Evolutionary conservation across 2,888 invertebrate genomes (phyloP).

Genomic region (Callosobruchus maculatus): DNA sequence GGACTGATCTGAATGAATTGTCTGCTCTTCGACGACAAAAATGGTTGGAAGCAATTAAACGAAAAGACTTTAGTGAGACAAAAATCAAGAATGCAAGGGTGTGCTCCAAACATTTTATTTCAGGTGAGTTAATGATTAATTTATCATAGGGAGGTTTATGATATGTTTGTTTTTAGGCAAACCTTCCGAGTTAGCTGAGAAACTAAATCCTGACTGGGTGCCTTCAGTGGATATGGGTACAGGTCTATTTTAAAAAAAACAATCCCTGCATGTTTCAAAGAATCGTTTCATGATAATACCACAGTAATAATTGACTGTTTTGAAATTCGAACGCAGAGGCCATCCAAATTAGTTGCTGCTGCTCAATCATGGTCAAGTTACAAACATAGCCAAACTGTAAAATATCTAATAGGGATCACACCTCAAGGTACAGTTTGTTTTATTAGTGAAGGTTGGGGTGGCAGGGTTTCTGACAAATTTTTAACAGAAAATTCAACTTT

Average conservation of each 20-base stretch:
- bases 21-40: conserved; percentile 1
- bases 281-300: conserved; percentile 16
- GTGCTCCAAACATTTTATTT: conserved; percentile 4
- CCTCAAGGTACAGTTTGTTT: neutral
- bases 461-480: neutral
- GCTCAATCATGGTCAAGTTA: conserved; percentile 14
- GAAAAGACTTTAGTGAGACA: neutral
- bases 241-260: conserved; percentile 3
- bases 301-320: conserved; percentile 19
- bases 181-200: no score
- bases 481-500: neutral
- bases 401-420: neutral
- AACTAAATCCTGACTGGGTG: no score
- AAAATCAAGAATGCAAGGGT: conserved; percentile 2
- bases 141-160: no score
- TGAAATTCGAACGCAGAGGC: conserved; percentile 11
- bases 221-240: no score
- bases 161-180: no score
- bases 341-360: conserved; percentile 1
- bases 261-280: conserved; percentile 19
- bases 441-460: neutral
- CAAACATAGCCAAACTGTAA: conserved; percentile 13
- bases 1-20: neutral
- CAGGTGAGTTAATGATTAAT: no score
- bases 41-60: conserved; percentile 3